Evolutionary conservation across 2,888 invertebrate species (phyloP), one percentile per base, ranked within the genome.

Genomic region (Erannis defoliaria): DNA sequence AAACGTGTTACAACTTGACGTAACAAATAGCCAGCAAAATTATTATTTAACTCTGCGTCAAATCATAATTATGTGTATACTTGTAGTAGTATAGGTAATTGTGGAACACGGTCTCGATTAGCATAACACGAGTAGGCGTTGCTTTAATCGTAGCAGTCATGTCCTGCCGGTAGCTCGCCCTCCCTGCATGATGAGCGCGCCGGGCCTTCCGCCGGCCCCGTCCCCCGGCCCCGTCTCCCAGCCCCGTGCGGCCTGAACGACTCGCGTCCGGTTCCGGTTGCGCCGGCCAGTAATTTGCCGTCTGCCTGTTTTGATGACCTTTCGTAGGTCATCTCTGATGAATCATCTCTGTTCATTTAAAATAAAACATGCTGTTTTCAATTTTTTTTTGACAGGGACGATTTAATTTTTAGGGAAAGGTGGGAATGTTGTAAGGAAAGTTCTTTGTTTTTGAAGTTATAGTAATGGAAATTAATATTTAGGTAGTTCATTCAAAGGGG

Each of bases 201-300:
- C 14, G n/a, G 23, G 14, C 14, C 54, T 9, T 33, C 35, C 46
- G 46, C 35, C 55, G 35, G 6, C 29, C 29, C 1, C 14, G 18
- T 21, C 18, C 2, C 16, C 29, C 12, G 31, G 9, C 33, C 16
- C 21, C 10, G 53, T 21, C 38, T 37, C 18, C 46, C 16, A 37
- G 21, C 35, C 26, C 51, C 14, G 40, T 9, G 26, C 38, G 40
- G 29, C 26, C 40, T 23, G 40, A 26, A 38, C 38, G 40, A 18
- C 38, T n/a, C 29, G 26, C 38, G 35, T 40, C 51, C 51, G 51
- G 40, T 60, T 55, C 60, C 60, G 60, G 55, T 48, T 49, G 43
- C 49, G 59, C 33, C 54, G 33, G 3, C 9, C 29, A 31, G 21
- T 59, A 40, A 54, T 60, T 60, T 26, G 42, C 23, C 26, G 46